Evolutionary conservation across 2,888 invertebrate species (phyloP), one percentile per base, ranked within the genome.

Genomic region (Dorcus hopei): DNA sequence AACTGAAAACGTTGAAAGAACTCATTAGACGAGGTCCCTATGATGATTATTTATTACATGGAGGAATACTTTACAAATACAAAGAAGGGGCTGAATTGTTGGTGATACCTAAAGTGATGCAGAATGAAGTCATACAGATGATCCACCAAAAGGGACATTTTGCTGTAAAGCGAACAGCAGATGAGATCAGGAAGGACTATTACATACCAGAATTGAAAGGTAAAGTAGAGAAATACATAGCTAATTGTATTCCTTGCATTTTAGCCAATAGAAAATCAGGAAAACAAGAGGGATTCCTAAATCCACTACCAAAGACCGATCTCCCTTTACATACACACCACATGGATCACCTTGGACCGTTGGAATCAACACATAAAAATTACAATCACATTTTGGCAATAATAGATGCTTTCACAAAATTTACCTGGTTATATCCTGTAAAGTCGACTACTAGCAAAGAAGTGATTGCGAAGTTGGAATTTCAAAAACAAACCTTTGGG

Each of bases 391-490:
- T 66, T 8, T 61, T 66, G 9, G 59, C 53, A 6, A 60, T 72
- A 3, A 55, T 70, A 3, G 72, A 74, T 40, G 66, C 53, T 3
- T 75, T 73, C 52, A 64, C 71, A 0, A 74, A 74, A 55, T 68
- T 0, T 19, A 19, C 2, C 19, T 19, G 19, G 19, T 19, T 19
- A 19, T 19, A 19, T 19, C 19, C 19, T 19, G 19, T 19, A 19
- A 19, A 19, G 19, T 19, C 19, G 19, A 19, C 3, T 19, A 61
- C 57, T 1, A 50, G 67, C 0, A 61, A 60, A 41, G 71, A 72
- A 57, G 66, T 67, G 7, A 56, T 71, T 4, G 43, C 41, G 9
- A 58, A 58, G 26, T 51, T 70, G 5, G 42, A 51, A 33, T 59
- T 38, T 9, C 69, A 68, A 41, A 40, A 64, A 40, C 49, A 53